Conservation (phyloP, 2,888 invertebrate genomes). For the Oithona nana region DNA sequence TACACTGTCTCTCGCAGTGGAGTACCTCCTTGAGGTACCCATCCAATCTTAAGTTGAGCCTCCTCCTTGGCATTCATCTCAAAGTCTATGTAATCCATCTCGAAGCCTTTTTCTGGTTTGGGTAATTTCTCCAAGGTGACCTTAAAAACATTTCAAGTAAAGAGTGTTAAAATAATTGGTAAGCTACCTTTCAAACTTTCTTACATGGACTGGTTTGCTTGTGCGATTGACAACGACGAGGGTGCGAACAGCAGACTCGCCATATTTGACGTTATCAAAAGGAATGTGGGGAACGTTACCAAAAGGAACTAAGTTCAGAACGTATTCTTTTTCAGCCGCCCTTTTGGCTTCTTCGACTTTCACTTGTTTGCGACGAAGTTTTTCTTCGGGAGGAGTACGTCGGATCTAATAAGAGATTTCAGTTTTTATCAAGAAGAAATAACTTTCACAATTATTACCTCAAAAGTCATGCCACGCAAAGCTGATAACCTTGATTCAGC, state of each 20-base stretch:
- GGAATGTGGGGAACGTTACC: neutral
- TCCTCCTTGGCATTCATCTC: neutral
- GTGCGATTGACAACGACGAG: neutral
- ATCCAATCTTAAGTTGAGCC: neutral
- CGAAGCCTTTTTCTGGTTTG: constrained; percentile 9
- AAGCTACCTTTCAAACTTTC: neutral
- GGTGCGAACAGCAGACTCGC: neutral
- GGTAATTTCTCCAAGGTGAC: constrained; percentile 2
- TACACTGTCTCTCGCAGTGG: neutral
- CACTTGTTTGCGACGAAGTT: neutral
- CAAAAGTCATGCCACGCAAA: no score
- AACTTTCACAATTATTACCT: neutral
- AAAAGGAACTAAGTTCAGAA: neutral
- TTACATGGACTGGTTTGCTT: neutral
- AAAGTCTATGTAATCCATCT: constrained; percentile 2
- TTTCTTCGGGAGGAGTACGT: neutral
- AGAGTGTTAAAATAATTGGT: neutral
- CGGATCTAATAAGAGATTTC: neutral
- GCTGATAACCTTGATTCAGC: no score
- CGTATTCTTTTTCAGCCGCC: neutral
- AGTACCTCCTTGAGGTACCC: constrained; percentile 1
- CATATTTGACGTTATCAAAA: neutral
- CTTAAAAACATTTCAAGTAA: neutral
- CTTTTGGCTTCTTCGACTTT: neutral
- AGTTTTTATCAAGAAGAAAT: neutral